A percentile compares a stretch with the other conserved stretches of the same genome.
Evolutionary conservation across 1,140 invertebrate species (phyloP).

Genomic region (Leptinotarsa defecta): DNA sequence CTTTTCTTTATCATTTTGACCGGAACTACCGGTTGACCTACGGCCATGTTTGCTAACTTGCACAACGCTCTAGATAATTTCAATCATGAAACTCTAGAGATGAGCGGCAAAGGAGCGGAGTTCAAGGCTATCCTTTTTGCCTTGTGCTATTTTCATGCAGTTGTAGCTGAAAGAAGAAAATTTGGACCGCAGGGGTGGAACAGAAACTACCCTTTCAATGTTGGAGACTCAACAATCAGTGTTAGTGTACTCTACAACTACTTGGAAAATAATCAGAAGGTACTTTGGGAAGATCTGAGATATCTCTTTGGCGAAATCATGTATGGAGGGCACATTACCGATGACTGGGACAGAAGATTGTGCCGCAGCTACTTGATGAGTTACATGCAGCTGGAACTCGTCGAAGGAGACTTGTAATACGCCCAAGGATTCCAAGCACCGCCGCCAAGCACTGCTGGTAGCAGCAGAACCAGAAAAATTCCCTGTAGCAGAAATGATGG

Average conservation of each 20-base stretch:
- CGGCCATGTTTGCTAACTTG: constrained; percentile 90
- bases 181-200: constrained; percentile 97
- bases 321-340: constrained; percentile 96
- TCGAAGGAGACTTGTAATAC: constrained; percentile 76
- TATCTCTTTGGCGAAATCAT: constrained; percentile 96
- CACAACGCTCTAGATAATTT: constrained; percentile 95
- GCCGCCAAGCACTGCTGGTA: constrained; percentile 68
- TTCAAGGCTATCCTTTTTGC: constrained; percentile 92
- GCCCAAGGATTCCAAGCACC: constrained; percentile 71
- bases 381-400: constrained; percentile 83
- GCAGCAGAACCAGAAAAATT: constrained; percentile 79
- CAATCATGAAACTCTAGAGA: constrained; percentile 89
- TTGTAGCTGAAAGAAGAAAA: constrained; percentile 88
- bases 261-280: constrained; percentile 81
- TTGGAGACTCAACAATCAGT: constrained; percentile 90
- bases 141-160: constrained; percentile 95
- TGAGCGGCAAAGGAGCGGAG: constrained; percentile 91
- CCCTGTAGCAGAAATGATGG: constrained; percentile 84
- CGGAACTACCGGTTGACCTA: too few relatives aligned
- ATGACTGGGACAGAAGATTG: constrained; percentile 90
- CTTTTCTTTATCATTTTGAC: too few relatives aligned
- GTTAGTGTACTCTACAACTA: constrained; percentile 92
- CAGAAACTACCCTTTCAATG: constrained; percentile 76
- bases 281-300: constrained; percentile 88
- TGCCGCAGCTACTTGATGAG: constrained; percentile 88